Evolutionary conservation across 2,113 vertebrate species (phyloP), one percentile per base, ranked within the genome.

Genomic region (Catharus minimus): DNA sequence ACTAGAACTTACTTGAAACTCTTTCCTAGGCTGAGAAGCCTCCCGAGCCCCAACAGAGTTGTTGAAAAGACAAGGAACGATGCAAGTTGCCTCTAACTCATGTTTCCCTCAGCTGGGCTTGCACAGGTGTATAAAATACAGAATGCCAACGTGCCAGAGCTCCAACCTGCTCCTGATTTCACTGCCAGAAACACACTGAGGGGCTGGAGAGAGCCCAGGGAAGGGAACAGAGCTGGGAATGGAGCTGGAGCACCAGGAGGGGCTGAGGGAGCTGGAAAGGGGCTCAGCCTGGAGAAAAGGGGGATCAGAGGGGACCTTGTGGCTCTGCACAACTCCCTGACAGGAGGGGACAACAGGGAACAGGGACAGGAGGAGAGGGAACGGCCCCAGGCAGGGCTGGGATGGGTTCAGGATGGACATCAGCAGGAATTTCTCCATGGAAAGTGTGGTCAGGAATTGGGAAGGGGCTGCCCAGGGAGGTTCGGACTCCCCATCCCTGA

Each of bases 331-430:
- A 86, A 2, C 4, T 33, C 33, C 33, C 33, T 33, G 33, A 33
- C 33, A 33, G 33, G 33, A 61, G 62, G n/a, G 53, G 22, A 10
- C 53, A 76, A 27, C 61, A 2, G 0, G 32, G 18, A 49, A 39
- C n/a, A 60, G 22, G 47, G 55, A 55, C 39, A 62, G 56, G n/a
- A n/a, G 0, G 4, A 46, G 50, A 23, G 43, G 84, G 1, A 56
- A 71, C 0, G 0, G 43, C 36, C 49, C 18, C 17, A 21, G 0
- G 30, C 23, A 61, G 72, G 0, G 1, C 19, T 27, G 28, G 22
- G 12, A 2, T 1, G 2, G 39, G 23, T 9, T 20, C 20, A 36
- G 43, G 17, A 1, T 41, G 66, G 49, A 49, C 3, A 62, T 0
- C 36, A 23, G 43, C 4, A 57, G 57, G 57, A 36, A 64, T 87